Evolutionary conservation across 2,888 invertebrate genomes (phyloP), one percentile per base, ranked within the genome.

Genomic region (Clitarchus hookeri): DNA sequence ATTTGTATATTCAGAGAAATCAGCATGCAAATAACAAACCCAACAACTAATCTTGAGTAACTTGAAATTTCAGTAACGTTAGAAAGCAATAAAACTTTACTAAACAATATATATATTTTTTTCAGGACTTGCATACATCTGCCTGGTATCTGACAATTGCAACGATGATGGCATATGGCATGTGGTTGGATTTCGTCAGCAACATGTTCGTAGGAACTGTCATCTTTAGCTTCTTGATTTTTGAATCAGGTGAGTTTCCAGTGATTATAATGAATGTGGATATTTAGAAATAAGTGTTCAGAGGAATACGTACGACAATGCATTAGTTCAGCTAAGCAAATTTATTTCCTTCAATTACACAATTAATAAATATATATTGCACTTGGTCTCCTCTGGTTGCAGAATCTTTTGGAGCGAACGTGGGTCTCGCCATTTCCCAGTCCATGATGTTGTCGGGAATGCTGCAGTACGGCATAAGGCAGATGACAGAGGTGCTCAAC

Each of bases 401-500:
- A 36, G 36, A 36, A 36, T 36, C 36, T 36, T 92, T 92, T 86
- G 94, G 95, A 3, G 95, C 95, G 0, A 93, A 95, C 89, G 95
- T 96, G 0, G 96, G 96, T 6, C 91, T 96, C 84, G 95, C 95
- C 0, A 93, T 96, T 88, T 95, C 95, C 44, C 96, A 96, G 89
- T 94, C 95, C 87, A 91, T 96, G 86, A 94, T 95, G 88, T 90
- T 97, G 87, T 96, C 96, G 86, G 96, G 96, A 88, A 95, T 96
- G 95, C 93, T 97, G 86, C 96, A 97, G 90, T 95, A 95, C 92
- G 96, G 96, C 13, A 94, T 97, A 88, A 93, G 96, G 86, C 96
- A 96, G 90, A 94, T 95, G 54, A 95, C 97, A 0, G 97, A 97
- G 90, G 94, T 94, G 44, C 92, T 95, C 85, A 94, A 95, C n/a